These are phyloP conservation scores for Lagopus muta DNA, from an alignment of 2,113 vertebrate genomes.

Conservation along the genomic window DNA sequence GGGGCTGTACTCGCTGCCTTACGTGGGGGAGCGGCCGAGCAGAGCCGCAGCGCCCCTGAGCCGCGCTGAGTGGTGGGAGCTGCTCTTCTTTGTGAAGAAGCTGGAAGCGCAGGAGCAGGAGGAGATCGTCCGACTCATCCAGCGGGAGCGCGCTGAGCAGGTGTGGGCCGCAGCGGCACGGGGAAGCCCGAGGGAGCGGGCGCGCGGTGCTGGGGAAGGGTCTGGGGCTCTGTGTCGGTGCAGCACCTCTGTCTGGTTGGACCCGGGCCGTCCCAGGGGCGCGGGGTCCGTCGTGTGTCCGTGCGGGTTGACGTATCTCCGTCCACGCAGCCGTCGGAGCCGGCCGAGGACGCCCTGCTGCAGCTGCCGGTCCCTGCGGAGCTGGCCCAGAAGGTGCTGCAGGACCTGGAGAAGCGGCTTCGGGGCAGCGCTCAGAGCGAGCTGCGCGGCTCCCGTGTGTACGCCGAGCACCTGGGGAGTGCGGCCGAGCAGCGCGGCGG, in stretches of 20 bases:
- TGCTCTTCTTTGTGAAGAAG: conserved; percentile 94
- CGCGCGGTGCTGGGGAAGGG: background rate
- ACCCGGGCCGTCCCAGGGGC: fast-evolving
- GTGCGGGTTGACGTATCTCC: background rate
- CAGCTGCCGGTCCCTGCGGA: conserved; percentile 78
- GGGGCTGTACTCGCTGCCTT: conserved; percentile 87
- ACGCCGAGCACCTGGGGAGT: conserved; percentile 76
- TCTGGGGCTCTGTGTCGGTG: fast-evolving
- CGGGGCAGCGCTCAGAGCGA: conserved; percentile 79
- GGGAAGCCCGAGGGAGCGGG: background rate
- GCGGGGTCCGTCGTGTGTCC: fast-evolving
- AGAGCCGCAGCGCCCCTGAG: conserved; percentile 74
- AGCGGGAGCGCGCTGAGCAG: conserved; percentile 81
- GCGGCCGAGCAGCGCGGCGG: conserved; percentile 65
- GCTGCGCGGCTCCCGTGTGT: conserved; percentile 83
- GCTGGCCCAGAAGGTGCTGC: conserved; percentile 84
- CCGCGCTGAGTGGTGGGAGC: conserved; percentile 93
- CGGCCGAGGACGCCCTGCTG: conserved; percentile 81
- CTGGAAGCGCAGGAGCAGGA: conserved; percentile 86
- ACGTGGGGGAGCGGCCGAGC: conserved; percentile 77
- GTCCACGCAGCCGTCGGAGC: conserved; percentile 61
- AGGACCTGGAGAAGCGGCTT: conserved; percentile 81
- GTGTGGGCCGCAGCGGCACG: background rate
- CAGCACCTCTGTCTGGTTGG: fast-evolving
- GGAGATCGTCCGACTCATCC: conserved; percentile 79